Evolutionary conservation across 2,113 vertebrate genomes (phyloP), one percentile per base, ranked within the genome.

Genomic region (Cynopterus brachyotis): DNA sequence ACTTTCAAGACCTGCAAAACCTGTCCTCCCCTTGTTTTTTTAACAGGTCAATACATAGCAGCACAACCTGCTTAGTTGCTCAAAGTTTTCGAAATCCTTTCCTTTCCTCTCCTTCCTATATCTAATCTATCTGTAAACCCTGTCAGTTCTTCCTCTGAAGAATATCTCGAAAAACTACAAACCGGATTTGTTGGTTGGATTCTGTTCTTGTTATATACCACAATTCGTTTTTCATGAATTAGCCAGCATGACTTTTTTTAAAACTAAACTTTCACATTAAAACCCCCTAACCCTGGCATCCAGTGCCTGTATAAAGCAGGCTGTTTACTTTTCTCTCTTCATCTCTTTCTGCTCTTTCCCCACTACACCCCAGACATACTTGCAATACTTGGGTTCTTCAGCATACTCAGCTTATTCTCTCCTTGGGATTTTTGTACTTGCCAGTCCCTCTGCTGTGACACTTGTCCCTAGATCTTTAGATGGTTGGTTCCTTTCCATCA

Each of bases 181-280:
- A 94, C 15, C 13, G 13, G 6, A 89, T 35, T 50, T 20, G 30
- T 19, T 28, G 24, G 47, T 55, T 79, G 26, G 2, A 9, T 60
- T 89, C 17, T 92, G 17, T 75, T 83, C 32, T 67, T 78, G 42
- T 60, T 67, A 42, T 67, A 42, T 83, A 47, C 84, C 47, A 6
- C 3, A 26, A 35, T 50, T 82, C 40, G 35, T 40, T 50, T 85
- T 67, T 62, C 59, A 70, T 37, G 69, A 13, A n/a, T 59, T 64
- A 62, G 42, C 32, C 40, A 84, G 16, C 72, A 26, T 69, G 24
- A 80, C 22, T 73, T 87, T 82, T 60, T 83, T 83, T 62, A 40
- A 84, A 81, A 70, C 4, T 88, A 83, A 91, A 96, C 8, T 78
- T 87, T 13, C 30, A 70, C 78, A 83, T 93, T 75, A 72, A 86